Evolutionary conservation across 2,888 invertebrate species (phyloP).

Genomic region (Microctonus brassicae): DNA sequence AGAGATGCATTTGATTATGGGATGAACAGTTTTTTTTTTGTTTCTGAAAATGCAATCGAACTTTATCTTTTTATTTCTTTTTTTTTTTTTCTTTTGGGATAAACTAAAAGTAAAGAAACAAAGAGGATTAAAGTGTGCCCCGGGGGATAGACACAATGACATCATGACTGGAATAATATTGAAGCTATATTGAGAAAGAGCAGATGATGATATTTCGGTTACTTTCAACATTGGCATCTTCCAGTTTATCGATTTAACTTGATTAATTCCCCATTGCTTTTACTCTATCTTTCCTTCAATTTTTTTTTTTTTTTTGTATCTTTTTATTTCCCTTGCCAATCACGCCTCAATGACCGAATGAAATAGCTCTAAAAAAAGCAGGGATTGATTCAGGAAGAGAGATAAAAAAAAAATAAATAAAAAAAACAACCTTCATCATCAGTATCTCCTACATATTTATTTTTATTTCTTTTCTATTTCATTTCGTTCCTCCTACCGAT

Average conservation of each 20-base stretch:
- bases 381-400: not conserved
- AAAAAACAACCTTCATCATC: not conserved
- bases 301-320: not conserved
- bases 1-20: too few species aligned
- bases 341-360: not conserved
- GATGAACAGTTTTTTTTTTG: too few species aligned
- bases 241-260: not conserved
- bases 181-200: not conserved
- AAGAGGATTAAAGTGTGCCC: not conserved
- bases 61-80: not conserved
- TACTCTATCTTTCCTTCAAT: not conserved
- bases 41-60: not conserved
- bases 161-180: constrained; percentile 1
- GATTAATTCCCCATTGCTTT: not conserved
- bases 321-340: not conserved
- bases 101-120: not conserved
- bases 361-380: not conserved
- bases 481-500: not conserved
- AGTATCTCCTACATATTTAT: not conserved
- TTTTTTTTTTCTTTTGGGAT: not conserved
- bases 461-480: not conserved
- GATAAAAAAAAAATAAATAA: not conserved
- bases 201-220: not conserved
- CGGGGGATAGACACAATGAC: not conserved
- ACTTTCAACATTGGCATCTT: not conserved